phyloP scores from a whole-genome alignment of 2,888 invertebrate species.

The Drosophila stalkeri region DNA sequence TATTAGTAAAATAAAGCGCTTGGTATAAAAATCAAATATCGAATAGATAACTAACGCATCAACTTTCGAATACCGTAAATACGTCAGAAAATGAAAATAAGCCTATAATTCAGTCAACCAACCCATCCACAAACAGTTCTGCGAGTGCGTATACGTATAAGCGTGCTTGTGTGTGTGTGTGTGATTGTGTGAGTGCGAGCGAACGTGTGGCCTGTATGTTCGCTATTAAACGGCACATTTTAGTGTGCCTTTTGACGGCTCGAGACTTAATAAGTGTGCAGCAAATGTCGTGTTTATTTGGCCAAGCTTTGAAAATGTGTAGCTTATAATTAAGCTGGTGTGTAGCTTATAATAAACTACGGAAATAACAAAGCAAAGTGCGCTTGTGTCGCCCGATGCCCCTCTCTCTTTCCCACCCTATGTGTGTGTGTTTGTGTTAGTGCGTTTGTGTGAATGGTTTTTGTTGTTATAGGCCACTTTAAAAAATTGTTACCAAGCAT shows the following conservation, averaged over 20 bases:
- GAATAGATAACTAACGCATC: background rate
- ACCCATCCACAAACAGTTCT: slow-evolving; percentile 42
- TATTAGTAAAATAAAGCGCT: slow-evolving; percentile 25
- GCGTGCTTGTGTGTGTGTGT: slow-evolving; percentile 24
- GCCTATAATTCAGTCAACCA: slow-evolving; percentile 36
- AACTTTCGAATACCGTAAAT: slow-evolving; percentile 12
- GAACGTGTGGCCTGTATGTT: slow-evolving; percentile 22
- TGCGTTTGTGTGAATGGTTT: slow-evolving; percentile 51
- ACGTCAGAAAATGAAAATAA: slow-evolving; percentile 21
- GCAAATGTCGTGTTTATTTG: slow-evolving; percentile 45
- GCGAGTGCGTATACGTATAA: slow-evolving; percentile 41
- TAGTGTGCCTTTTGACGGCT: slow-evolving; percentile 39
- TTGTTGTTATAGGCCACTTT: slow-evolving; percentile 54
- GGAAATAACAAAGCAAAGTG: slow-evolving; percentile 48
- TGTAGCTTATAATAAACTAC: slow-evolving; percentile 28
- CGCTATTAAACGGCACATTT: slow-evolving; percentile 65
- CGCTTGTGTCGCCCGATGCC: slow-evolving; percentile 41
- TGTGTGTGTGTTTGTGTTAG: slow-evolving; percentile 14
- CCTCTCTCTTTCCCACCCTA: background rate
- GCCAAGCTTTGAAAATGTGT: slow-evolving; percentile 17
- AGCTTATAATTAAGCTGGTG: slow-evolving; percentile 23
- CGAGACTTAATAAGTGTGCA: slow-evolving; percentile 22
- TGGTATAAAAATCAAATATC: slow-evolving; percentile 12
- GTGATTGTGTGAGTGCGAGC: slow-evolving; percentile 11
- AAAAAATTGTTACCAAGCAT: slow-evolving; percentile 38